Evolutionary conservation across 1,140 invertebrate genomes (phyloP).

Genomic region (Platyscapa corneri): DNA sequence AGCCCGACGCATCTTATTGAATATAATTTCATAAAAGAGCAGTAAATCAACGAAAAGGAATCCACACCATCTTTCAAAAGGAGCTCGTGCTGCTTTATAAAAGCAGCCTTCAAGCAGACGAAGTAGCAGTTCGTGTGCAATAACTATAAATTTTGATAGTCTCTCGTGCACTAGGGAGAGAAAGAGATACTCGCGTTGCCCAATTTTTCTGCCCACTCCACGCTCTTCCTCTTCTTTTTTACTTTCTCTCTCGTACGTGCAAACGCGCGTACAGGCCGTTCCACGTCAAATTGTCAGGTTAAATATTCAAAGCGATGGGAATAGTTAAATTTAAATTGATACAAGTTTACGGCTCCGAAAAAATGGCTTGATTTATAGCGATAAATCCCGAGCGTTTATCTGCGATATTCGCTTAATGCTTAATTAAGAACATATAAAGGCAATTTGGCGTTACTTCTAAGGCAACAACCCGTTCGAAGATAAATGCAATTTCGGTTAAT

Average conservation of each 20-base stretch:
- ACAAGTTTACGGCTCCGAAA: neutral
- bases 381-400: neutral
- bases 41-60: conserved; percentile 31
- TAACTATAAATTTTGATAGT: conserved; percentile 45
- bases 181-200: too few species aligned
- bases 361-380: neutral
- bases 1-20: neutral
- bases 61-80: conserved; percentile 1
- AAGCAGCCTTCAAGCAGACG: conserved; percentile 8
- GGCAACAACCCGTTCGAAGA: neutral
- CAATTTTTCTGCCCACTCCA: conserved; percentile 14
- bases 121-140: conserved; percentile 6
- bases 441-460: neutral
- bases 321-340: neutral
- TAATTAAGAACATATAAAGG: too few species aligned
- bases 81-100: neutral
- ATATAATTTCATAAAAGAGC: conserved; percentile 43
- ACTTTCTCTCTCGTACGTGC: neutral
- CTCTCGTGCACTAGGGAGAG: neutral
- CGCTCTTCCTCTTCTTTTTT: neutral
- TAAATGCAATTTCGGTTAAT: neutral
- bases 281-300: neutral
- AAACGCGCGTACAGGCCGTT: neutral
- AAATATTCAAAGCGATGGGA: neutral
- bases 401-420: too few species aligned